Percentiles rank a stretch among this genome's conserved stretches.
Evolutionary conservation across 1,140 invertebrate species (phyloP).

Genomic region (Eurosta solidaginis): DNA sequence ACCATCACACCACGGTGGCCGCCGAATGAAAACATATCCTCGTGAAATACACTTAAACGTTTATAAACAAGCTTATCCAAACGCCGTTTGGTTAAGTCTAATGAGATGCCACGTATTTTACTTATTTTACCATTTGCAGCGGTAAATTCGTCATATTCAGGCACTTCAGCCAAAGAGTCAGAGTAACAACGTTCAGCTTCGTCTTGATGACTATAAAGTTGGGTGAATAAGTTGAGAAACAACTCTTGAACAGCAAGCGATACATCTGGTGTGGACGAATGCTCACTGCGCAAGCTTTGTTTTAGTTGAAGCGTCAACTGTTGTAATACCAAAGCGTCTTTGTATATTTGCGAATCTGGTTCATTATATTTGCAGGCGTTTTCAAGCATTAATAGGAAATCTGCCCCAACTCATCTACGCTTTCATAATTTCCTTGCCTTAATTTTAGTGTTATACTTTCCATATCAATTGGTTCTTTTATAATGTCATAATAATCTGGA

Average conservation of each 20-base stretch:
- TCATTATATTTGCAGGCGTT: conserved; percentile 99
- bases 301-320: conserved; percentile 91
- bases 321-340: conserved; percentile 94
- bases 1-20: too few relatives aligned
- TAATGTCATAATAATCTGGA: conserved; percentile 97
- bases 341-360: conserved; percentile 98
- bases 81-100: conserved; percentile 83
- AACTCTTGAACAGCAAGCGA: conserved; percentile 87
- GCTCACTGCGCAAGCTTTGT: conserved; percentile 77
- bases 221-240: conserved; percentile 88
- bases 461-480: conserved; percentile 97
- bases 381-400: conserved; percentile 97
- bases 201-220: conserved; percentile 94
- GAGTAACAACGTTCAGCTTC: conserved; percentile 94
- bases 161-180: conserved; percentile 92
- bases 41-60: conserved; percentile 92
- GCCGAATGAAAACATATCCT: conserved; percentile 95
- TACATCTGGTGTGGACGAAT: conserved; percentile 87
- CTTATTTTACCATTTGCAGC: conserved; percentile 65
- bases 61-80: conserved; percentile 88
- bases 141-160: conserved; percentile 82
- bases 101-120: conserved; percentile 76
- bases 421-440: conserved; percentile 78
- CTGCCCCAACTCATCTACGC: conserved; percentile 85
- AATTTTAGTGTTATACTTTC: conserved; percentile 91